Conservation (phyloP, 2,888 invertebrate species). For the Sinopyrophorus schimmeli region DNA sequence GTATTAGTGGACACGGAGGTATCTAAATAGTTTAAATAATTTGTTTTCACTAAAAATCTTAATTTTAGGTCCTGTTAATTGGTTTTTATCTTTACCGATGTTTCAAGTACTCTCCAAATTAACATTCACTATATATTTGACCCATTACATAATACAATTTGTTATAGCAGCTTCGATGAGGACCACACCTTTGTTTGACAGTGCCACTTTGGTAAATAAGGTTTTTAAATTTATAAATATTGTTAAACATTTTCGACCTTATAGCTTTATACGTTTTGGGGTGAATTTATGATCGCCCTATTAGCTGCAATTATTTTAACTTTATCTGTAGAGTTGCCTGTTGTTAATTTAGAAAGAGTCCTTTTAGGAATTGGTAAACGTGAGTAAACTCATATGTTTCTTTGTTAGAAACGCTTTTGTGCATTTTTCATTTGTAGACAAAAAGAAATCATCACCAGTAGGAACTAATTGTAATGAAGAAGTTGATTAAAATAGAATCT, state of each 20-base stretch:
- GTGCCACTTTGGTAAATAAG: neutral
- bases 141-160: neutral
- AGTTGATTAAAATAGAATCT: no score
- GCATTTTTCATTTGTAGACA: no score
- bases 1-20: constrained; percentile 4
- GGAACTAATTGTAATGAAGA: no score
- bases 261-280: neutral
- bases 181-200: neutral
- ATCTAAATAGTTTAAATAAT: neutral
- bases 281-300: neutral
- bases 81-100: constrained; percentile 8
- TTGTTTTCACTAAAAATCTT: neutral
- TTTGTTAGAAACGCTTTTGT: no score
- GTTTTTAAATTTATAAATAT: neutral
- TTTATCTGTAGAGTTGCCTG: neutral
- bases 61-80: constrained; percentile 15
- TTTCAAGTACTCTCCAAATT: constrained; percentile 9
- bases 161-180: neutral
- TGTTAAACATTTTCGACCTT: neutral
- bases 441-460: no score
- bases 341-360: no score
- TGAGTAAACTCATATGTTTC: no score
- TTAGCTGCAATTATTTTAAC: neutral
- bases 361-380: no score
- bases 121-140: constrained; percentile 5